These are phyloP conservation scores for Xylota segnis DNA, from an alignment of 2,888 invertebrate genomes.

Conservation along the genomic window DNA sequence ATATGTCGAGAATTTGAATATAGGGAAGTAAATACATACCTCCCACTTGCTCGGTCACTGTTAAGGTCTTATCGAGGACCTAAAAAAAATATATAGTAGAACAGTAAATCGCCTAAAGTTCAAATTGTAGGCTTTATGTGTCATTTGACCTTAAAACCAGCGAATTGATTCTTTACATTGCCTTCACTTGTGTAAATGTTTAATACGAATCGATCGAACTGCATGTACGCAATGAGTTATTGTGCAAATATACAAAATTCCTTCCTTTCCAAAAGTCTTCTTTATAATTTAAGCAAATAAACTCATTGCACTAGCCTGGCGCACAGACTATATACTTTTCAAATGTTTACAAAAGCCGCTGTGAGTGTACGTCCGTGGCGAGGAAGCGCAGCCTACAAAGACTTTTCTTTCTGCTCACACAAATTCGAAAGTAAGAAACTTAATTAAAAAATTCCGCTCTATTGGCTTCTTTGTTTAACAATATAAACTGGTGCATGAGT, in stretches of 20 bases:
- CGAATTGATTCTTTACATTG: no score
- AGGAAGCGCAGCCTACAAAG: not conserved
- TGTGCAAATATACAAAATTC: slow-evolving; percentile 3
- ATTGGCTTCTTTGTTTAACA: slow-evolving; percentile 20
- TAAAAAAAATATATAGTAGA: no score
- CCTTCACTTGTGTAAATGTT: not conserved
- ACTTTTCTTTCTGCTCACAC: not conserved
- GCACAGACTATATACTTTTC: slow-evolving; percentile 25
- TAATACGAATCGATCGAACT: not conserved
- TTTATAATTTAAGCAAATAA: slow-evolving; percentile 4
- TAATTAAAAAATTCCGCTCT: slow-evolving; percentile 29
- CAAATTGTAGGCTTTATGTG: no score
- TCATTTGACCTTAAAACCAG: no score
- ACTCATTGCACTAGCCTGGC: slow-evolving; percentile 18
- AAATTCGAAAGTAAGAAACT: not conserved
- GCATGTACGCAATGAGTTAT: not conserved
- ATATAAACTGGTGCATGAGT: slow-evolving; percentile 4
- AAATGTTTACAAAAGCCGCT: slow-evolving; percentile 40
- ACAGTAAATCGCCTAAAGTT: no score
- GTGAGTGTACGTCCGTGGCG: not conserved
- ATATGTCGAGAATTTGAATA: no score
- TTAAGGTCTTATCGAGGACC: no score
- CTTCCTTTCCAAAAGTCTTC: not conserved
- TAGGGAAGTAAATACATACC: no score
- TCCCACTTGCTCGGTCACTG: no score